Conservation (phyloP, 2,113 vertebrate genomes). For the Elaphurus davidianus region DNA sequence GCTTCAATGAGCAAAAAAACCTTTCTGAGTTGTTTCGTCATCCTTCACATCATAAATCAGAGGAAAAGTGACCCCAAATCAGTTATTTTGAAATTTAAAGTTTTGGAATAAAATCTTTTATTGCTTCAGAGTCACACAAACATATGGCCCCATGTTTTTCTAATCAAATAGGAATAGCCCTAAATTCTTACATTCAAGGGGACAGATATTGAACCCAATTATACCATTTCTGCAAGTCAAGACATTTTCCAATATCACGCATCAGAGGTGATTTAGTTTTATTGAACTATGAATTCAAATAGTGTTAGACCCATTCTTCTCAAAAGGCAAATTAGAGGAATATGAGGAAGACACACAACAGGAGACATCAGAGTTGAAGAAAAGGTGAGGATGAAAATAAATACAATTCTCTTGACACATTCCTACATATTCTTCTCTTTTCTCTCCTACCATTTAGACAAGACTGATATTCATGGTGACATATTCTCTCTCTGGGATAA, state of each 20-base stretch:
- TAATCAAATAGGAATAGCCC: background rate
- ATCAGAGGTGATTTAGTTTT: background rate
- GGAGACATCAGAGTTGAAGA: background rate
- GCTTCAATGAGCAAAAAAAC: background rate
- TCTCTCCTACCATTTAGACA: background rate
- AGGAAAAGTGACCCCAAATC: background rate
- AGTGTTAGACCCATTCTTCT: background rate
- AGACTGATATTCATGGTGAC: background rate
- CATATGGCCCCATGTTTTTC: background rate
- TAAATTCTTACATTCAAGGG: background rate
- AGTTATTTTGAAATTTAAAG: constrained; percentile 12
- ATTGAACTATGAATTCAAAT: background rate
- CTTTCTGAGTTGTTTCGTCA: background rate
- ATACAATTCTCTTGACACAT: background rate
- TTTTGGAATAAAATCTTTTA: background rate
- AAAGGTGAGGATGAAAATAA: background rate
- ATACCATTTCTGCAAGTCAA: background rate
- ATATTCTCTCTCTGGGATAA: background rate
- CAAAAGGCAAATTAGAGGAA: constrained; percentile 26
- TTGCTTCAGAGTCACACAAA: background rate
- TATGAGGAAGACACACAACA: background rate
- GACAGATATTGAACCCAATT: background rate
- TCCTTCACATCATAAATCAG: constrained; percentile 6
- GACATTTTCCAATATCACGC: background rate
- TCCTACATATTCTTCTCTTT: background rate